phyloP scores from a whole-genome alignment of 2,888 invertebrate genomes.

The Carpatolechia fugitivella region DNA sequence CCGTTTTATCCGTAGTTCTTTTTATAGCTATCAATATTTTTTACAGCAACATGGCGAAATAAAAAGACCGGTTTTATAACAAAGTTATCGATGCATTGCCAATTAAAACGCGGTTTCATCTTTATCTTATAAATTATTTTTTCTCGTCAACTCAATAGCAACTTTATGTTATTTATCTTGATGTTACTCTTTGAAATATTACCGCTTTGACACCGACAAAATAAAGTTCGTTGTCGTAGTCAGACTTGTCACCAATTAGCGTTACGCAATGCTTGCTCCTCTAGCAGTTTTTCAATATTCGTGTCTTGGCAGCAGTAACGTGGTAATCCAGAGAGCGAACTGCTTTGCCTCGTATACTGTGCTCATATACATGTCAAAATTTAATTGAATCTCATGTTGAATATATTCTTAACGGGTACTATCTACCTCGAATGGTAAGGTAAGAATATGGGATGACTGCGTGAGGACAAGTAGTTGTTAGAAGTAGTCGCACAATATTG shows the following conservation, averaged over 20 bases:
- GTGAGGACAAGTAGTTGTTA: not conserved
- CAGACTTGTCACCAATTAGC: not conserved
- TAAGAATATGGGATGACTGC: not conserved
- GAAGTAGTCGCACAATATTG: not conserved
- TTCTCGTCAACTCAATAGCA: not conserved
- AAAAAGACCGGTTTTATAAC: not conserved
- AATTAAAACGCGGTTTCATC: not conserved
- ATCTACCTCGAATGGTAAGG: not conserved
- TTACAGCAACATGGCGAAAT: not conserved
- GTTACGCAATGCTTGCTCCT: not conserved
- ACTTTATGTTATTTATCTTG: not conserved
- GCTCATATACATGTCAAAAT: conserved; percentile 63
- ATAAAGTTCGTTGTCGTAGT: too few species aligned
- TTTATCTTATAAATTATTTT: not conserved
- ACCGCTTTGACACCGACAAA: too few species aligned
- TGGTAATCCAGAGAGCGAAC: conserved; percentile 13
- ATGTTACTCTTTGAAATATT: too few species aligned
- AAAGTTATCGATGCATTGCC: not conserved
- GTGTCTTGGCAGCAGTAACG: conserved; percentile 1
- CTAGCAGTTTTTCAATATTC: not conserved
- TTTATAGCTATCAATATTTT: not conserved
- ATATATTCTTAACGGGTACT: conserved; percentile 44
- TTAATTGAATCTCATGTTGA: conserved; percentile 65
- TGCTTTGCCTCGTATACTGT: conserved; percentile 43
- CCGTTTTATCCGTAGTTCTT: not conserved